Base-by-base conservation (phyloP, 1,140 invertebrate genomes). In the Zaprionus davidi region DNA sequence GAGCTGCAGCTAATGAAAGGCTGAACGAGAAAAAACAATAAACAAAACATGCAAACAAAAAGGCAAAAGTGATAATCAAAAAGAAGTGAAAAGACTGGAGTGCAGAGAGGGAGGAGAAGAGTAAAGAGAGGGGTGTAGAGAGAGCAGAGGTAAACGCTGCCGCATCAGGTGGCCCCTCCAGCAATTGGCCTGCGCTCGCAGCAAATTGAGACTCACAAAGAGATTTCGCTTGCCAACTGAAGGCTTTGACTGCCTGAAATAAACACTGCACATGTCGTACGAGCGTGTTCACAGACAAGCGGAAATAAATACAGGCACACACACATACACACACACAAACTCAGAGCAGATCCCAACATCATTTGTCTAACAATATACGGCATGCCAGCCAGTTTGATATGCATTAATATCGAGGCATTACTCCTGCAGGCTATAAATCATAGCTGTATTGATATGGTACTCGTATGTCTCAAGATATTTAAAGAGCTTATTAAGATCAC, bases 1-100 rank as follows among this genome's bases (percentile, higher is more conserved):
- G 34, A 46, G n/a, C 7, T 44, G 44, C 26, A 58, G 44, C 20
- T 28, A 69, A 60, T 58, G 20, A 36, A 17, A 60, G 13, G n/a
- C 26, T 9, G 17, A 46, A 17, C 41, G 7, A 34, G 0, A 11
- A 31, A n/a, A 44, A 46, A 46, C n/a, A 17, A 46, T 17, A 17
- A 57, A 15, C 20, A 24, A 31, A 31, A 9, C 1, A 46, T 17
- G n/a, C n/a, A 7, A 44, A 22, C 22, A 22, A 44, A 44, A n/a
- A 31, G 26, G 26, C 28, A 31, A 31, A 7, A 31, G 28, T 0
- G 28, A 31, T 5, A 44, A 44, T n/a, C n/a, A 9, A 17, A 46
- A 17, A n/a, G 15, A 41, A 2, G 2, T 6, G 38, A 5, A 41
- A 41, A n/a, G 15, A 0, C 15, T 2, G 15, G 2, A n/a, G 17